Base-by-base conservation (phyloP, 1,140 invertebrate genomes). In the Heliothis subflexa region DNA sequence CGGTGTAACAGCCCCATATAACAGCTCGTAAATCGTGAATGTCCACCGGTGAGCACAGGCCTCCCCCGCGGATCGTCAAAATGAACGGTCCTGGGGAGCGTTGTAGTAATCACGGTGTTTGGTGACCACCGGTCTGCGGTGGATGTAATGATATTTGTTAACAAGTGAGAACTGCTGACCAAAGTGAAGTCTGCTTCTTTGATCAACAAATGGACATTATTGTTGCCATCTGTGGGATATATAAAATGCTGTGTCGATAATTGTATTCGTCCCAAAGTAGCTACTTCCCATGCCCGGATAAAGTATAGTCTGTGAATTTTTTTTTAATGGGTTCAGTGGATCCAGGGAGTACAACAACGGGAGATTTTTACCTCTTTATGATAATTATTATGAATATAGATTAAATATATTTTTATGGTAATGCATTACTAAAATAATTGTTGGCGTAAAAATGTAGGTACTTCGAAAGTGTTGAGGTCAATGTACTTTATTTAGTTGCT, bases 401-500 rank as follows among this genome's bases (percentile, higher is more conserved):
- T 9, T 40, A 40, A 40, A 5, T 40, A 40, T 40, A 5, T 40
- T 40, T 40, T 40, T 18, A 11, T 59, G 25, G 9, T 57, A 57
- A 57, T 59, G 25, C 9, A 12, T 49, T 45, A 62, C 21, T 45
- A 66, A 47, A 66, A 49, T 33, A 47, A 18, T 64, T 62, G 61
- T 40, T 54, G 59, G 13, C 28, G 50, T 45, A 57, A 54, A 72
- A 59, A 49, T 45, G 40, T n/a, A n/a, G n/a, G n/a, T 50, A 59
- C 47, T 62, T 14, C 54, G 49, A 45, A 62, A 78, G 33, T 40
- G 4, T 40, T 0, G 40, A 47, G 68, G 62, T 79, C 78, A 66
- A 66, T 79, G 78, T 61, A 74, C 78, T 62, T 47, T 33, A 70
- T 74, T 64, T 74, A 74, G 59, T 73, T 79, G 71, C 78, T 73